These are phyloP conservation scores for Phania funesta DNA, from an alignment of 2,888 invertebrate species.

Conservation along the genomic window DNA sequence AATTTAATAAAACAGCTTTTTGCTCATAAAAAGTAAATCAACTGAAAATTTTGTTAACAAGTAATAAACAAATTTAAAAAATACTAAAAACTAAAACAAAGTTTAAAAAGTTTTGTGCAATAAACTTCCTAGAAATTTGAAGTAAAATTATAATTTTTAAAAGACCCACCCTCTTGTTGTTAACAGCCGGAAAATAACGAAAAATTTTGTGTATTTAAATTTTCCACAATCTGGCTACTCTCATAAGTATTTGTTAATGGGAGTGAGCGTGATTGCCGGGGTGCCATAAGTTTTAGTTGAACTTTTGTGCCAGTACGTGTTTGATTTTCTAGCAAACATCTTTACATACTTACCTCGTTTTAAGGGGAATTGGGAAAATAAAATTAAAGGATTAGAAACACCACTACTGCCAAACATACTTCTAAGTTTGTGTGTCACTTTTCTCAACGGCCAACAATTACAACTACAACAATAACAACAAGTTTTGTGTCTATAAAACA, in stretches of 20 bases:
- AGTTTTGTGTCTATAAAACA: conserved; percentile 19
- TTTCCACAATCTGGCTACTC: conserved; percentile 53
- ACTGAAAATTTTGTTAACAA: neutral
- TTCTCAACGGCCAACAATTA: conserved; percentile 19
- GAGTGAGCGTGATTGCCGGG: neutral
- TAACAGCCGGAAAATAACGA: conserved; percentile 43
- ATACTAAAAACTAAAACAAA: neutral
- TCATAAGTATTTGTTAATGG: neutral
- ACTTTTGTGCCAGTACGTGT: conserved; percentile 14
- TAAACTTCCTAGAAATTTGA: neutral
- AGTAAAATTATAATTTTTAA: conserved; percentile 10
- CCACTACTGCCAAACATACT: conserved; percentile 22
- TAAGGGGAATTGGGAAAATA: conserved; percentile 34
- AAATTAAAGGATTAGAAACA: conserved; percentile 67
- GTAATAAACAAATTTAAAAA: neutral
- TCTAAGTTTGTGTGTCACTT: conserved; percentile 35
- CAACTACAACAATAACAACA: conserved; percentile 5
- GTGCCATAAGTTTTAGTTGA: conserved; percentile 27
- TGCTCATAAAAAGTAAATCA: neutral
- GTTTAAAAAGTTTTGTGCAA: neutral
- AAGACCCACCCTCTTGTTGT: conserved; percentile 58
- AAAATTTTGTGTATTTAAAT: conserved; percentile 51
- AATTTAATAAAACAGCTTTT: neutral
- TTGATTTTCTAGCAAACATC: neutral
- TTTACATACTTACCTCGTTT: neutral